Evolutionary conservation across 2,888 invertebrate species (phyloP).

Genomic region (Dasypogon diadema): DNA sequence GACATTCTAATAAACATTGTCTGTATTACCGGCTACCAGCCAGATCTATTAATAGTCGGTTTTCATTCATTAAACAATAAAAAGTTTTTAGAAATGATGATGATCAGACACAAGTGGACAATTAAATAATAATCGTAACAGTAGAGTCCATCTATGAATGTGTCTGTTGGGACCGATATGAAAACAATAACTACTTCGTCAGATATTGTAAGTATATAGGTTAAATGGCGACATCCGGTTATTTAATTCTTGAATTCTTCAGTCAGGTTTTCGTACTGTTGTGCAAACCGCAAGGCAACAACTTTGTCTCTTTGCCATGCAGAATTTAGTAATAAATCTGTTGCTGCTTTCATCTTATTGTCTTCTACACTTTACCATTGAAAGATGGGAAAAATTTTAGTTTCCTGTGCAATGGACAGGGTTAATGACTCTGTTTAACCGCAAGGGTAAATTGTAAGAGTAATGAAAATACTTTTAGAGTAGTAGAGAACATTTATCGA

Average conservation of each 20-base stretch:
- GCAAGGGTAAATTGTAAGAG: no score
- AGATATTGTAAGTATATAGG: not conserved
- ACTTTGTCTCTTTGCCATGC: conserved; percentile 19
- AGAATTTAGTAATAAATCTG: conserved; percentile 18
- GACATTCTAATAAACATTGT: not conserved
- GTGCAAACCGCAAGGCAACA: conserved; percentile 13
- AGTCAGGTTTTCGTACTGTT: conserved; percentile 1
- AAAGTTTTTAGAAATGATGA: conserved; percentile 8
- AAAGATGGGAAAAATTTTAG: conserved; percentile 2
- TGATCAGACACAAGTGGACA: conserved; percentile 29
- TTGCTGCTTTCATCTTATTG: conserved; percentile 31
- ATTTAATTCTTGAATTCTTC: conserved; percentile 32
- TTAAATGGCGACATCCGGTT: conserved; percentile 37
- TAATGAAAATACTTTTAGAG: no score
- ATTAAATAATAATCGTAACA: conserved; percentile 27
- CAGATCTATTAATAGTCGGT: not conserved
- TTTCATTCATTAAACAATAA: conserved; percentile 42
- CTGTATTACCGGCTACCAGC: no score
- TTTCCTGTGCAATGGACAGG: conserved; percentile 22
- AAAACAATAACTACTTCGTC: not conserved
- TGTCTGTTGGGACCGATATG: not conserved
- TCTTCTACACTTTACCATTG: not conserved
- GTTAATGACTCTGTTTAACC: conserved; percentile 18
- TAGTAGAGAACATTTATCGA: no score
- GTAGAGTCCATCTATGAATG: not conserved